A percentile compares a stretch with the other conserved stretches of the same genome.
phyloP scores from a whole-genome alignment of 2,113 vertebrate species.

The Misgurnus mizolepis region DNA sequence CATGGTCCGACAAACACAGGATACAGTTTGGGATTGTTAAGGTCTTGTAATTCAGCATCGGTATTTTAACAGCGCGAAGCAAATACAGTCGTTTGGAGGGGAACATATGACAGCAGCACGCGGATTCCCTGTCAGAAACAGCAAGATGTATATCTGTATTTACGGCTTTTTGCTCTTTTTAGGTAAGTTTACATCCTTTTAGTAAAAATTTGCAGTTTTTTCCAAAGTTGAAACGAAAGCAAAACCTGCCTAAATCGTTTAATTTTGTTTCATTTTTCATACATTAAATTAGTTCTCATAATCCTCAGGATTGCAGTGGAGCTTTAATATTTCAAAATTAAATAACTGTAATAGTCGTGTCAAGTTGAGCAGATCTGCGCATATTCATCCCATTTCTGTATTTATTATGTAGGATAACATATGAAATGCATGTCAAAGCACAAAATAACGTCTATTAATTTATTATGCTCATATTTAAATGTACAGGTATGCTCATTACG shows the following conservation, averaged over 20 bases:
- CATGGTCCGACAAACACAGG: constrained; percentile 34
- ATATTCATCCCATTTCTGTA: background rate
- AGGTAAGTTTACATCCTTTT: constrained; percentile 41
- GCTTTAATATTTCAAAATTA: background rate
- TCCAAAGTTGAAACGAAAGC: background rate
- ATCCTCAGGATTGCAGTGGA: background rate
- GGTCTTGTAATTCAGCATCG: constrained; percentile 32
- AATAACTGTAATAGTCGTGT: too few relatives aligned
- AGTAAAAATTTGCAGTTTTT: background rate
- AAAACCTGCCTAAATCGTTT: background rate
- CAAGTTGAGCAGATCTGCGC: too few relatives aligned
- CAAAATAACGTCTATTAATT: too few relatives aligned
- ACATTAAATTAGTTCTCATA: background rate
- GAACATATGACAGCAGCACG: constrained; percentile 22
- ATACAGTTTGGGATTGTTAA: constrained; percentile 43
- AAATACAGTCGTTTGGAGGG: constrained; percentile 18
- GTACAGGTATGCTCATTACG: too few relatives aligned
- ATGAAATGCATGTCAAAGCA: background rate
- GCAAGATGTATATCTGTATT: constrained; percentile 56
- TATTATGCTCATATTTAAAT: too few relatives aligned
- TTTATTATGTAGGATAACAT: background rate
- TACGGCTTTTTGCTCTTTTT: constrained; percentile 59
- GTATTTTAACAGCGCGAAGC: constrained; percentile 31
- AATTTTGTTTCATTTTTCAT: background rate
- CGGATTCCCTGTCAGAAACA: constrained; percentile 37